phyloP scores from a whole-genome alignment of 2,797 vertebrate species.

The Threskiornis aethiopicus region DNA sequence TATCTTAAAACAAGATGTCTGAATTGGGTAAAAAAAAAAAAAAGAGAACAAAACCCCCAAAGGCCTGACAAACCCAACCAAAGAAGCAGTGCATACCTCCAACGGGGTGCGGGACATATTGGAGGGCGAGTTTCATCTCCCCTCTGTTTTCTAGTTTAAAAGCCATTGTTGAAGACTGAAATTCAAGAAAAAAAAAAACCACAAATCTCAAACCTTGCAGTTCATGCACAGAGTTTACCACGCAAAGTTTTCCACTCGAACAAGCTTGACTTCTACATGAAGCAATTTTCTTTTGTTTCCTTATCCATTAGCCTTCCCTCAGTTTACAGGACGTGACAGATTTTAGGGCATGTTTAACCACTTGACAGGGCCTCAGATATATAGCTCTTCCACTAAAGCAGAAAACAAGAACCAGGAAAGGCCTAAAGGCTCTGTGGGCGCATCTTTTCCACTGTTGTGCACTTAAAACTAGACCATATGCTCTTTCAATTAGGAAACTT shows the following conservation, averaged over 20 bases:
- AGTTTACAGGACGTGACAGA: background rate
- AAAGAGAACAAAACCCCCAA: background rate
- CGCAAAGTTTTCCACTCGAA: background rate
- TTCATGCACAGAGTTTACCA: background rate
- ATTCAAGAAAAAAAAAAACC: background rate
- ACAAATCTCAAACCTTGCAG: background rate
- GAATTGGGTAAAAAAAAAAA: background rate
- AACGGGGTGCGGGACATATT: slow-evolving; percentile 81
- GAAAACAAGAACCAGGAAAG: background rate
- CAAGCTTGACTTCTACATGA: background rate
- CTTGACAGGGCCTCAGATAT: background rate
- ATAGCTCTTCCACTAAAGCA: background rate
- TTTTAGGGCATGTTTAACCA: background rate
- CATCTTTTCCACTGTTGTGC: background rate
- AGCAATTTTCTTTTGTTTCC: background rate
- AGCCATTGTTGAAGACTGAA: slow-evolving; percentile 62
- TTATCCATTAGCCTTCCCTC: background rate
- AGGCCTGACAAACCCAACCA: background rate
- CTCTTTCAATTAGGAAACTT: background rate
- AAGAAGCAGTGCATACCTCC: slow-evolving; percentile 75
- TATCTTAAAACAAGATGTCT: background rate
- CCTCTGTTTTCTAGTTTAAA: slow-evolving; percentile 78
- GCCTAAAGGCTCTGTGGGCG: background rate
- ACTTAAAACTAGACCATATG: background rate
- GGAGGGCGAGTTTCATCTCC: slow-evolving; percentile 88